A percentile compares a stretch with the other conserved stretches of the same genome.
Evolutionary conservation across 1,140 invertebrate species (phyloP).

Genomic region (Caerostris extrusa): DNA sequence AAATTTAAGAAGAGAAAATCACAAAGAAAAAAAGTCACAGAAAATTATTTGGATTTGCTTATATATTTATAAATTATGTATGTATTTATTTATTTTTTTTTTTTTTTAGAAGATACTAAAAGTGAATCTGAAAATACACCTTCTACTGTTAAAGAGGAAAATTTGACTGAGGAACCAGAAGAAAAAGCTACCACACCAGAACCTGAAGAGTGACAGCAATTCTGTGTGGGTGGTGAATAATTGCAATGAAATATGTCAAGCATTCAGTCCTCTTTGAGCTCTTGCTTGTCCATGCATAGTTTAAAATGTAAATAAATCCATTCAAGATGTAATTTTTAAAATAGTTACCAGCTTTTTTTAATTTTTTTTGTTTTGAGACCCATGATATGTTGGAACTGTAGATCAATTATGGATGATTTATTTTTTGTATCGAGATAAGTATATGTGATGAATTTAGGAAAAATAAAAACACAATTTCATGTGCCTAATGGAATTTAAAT

Average conservation of each 20-base stretch:
- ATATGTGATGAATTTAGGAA: not conserved
- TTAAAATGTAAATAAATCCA: constrained; percentile 28
- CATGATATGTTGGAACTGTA: not conserved
- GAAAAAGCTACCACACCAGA: constrained; percentile 29
- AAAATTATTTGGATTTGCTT: too few species aligned
- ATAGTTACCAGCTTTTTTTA: constrained; percentile 3
- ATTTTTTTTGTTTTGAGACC: not conserved
- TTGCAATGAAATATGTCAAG: not conserved
- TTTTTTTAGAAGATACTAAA: constrained; percentile 22
- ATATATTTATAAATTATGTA: not conserved
- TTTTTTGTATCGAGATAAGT: constrained; percentile 42
- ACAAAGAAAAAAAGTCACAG: too few species aligned
- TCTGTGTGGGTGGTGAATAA: not conserved
- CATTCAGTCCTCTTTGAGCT: not conserved
- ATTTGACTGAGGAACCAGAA: constrained; percentile 13
- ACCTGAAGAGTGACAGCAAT: constrained; percentile 10
- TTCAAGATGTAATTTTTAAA: constrained; percentile 26
- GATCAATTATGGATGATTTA: constrained; percentile 33
- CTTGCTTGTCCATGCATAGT: not conserved
- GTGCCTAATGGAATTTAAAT: not conserved
- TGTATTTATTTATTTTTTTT: not conserved
- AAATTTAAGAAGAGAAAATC: too few species aligned
- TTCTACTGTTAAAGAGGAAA: not conserved
- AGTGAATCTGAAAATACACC: not conserved
- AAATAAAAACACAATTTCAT: not conserved